A percentile compares a stretch with the other conserved stretches of the same genome.
Conservation (phyloP, 2,113 vertebrate species). For the Hemibagrus wyckioides region DNA sequence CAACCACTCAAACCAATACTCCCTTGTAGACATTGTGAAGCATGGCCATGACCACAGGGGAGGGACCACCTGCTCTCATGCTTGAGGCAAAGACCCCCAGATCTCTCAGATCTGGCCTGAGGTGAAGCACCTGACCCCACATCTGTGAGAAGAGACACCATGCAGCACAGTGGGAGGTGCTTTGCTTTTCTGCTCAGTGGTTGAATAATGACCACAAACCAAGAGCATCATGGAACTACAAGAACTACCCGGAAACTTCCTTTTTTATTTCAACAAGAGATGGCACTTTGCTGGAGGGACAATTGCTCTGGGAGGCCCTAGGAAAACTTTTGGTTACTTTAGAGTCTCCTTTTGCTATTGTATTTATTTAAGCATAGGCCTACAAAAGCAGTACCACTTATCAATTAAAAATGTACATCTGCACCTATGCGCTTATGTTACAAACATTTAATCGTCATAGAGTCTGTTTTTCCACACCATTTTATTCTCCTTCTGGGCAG, state of each 20-base stretch:
- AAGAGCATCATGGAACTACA: neutral
- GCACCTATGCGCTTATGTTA: neutral
- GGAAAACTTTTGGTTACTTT: neutral
- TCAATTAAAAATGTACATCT: neutral
- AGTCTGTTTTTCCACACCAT: neutral
- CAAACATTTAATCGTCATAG: neutral
- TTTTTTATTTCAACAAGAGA: neutral
- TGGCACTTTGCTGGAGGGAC: neutral
- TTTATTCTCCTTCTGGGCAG: neutral
- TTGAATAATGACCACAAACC: conserved; percentile 14
- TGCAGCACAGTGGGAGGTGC: conserved; percentile 16
- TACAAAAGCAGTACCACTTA: neutral
- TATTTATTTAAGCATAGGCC: neutral
- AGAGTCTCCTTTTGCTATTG: neutral
- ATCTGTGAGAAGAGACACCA: neutral
- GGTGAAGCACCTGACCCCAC: conserved; percentile 13
- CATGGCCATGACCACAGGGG: neutral
- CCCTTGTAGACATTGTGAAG: neutral
- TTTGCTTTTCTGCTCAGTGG: neutral
- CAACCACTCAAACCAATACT: neutral
- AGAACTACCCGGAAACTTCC: neutral
- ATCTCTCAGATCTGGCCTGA: conserved; percentile 8
- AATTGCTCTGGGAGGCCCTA: neutral
- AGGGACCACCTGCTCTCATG: conserved; percentile 10
- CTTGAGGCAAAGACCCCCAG: conserved; percentile 6